Conservation (phyloP, 1,140 invertebrate genomes). For the Oreohelix idahoensis region DNA sequence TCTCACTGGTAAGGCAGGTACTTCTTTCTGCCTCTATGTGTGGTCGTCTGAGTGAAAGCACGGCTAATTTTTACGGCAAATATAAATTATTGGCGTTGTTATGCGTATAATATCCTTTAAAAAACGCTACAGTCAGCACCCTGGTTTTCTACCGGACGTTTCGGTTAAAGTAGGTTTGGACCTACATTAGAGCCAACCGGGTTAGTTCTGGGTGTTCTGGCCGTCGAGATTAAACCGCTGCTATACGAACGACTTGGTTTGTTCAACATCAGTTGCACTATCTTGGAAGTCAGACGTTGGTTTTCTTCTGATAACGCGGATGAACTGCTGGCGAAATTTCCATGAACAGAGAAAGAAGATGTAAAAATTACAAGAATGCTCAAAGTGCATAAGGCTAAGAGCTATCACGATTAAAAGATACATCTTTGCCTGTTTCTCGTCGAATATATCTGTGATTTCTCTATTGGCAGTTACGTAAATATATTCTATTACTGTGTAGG, state of each 20-base stretch:
- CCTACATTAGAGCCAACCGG: too few relatives aligned
- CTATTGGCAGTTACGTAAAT: not conserved
- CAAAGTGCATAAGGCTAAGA: constrained; percentile 4
- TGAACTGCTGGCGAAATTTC: constrained; percentile 13
- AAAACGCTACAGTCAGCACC: too few relatives aligned
- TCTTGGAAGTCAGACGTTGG: not conserved
- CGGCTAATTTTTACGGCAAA: too few relatives aligned
- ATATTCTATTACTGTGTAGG: constrained; percentile 6
- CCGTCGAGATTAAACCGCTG: too few relatives aligned
- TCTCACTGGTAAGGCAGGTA: too few relatives aligned
- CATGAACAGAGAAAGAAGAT: constrained; percentile 20
- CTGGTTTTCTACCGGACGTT: too few relatives aligned
- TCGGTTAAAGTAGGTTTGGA: too few relatives aligned
- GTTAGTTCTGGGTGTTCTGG: too few relatives aligned
- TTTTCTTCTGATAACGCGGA: not conserved
- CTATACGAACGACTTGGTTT: constrained; percentile 4
- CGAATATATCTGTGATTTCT: not conserved
- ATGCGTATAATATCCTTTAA: too few relatives aligned
- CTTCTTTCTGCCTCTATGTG: too few relatives aligned
- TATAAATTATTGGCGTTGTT: too few relatives aligned
- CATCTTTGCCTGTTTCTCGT: not conserved
- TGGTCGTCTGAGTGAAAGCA: too few relatives aligned
- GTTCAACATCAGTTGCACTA: not conserved
- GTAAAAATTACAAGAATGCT: constrained; percentile 30
- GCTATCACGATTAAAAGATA: constrained; percentile 4